Base-by-base conservation (phyloP, 1,140 invertebrate species). In the Drosophila mayri region DNA sequence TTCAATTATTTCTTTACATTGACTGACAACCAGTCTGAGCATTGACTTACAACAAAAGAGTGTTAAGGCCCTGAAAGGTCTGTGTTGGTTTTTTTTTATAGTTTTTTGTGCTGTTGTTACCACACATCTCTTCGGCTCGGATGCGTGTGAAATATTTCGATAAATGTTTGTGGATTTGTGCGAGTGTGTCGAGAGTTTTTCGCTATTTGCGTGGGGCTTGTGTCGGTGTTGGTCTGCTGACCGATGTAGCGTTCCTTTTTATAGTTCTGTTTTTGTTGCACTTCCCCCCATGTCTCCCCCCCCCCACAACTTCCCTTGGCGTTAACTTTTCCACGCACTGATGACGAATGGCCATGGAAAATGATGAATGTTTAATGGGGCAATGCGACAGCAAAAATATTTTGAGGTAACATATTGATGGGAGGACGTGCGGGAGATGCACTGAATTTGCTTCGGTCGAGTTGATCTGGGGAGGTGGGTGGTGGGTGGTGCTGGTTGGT, bases 311-410 rank as follows among this genome's bases (percentile, higher is more conserved):
- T 18, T 18, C 40, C 57, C 38, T 38, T 37, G 65, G 84, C 64
- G 72, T 80, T 83, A 84, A 84, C 81, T 84, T 77, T 74, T 87
- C 67, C 84, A 84, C 80, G 76, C 76, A 80, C 80, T 80, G 76
- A 77, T 87, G 83, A 88, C 85, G 85, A 84, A 87, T 88, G 84
- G 49, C 73, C 60, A 72, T 79, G 68, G 68, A 90, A 84, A 90
- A 88, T 88, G 84, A 88, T 90, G 85, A 88, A 88, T 88, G 84
- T 90, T 80, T 90, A 88, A 88, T 78, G 81, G 73, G 77, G 41
- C 81, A 88, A 57, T 90, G 85, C 76, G 77, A 81, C 72, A 80
- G 65, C 55, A 76, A 79, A 90, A 72, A 72, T 54, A 72, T 72
- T 70, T 72, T 72, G 66, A 50, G 70, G 70, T 72, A 72, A 46